Percentiles rank a stretch among this genome's conserved stretches.
These are phyloP conservation scores for Vespertilio murinus DNA, from an alignment of 2,797 vertebrate species.

Conservation along the genomic window DNA sequence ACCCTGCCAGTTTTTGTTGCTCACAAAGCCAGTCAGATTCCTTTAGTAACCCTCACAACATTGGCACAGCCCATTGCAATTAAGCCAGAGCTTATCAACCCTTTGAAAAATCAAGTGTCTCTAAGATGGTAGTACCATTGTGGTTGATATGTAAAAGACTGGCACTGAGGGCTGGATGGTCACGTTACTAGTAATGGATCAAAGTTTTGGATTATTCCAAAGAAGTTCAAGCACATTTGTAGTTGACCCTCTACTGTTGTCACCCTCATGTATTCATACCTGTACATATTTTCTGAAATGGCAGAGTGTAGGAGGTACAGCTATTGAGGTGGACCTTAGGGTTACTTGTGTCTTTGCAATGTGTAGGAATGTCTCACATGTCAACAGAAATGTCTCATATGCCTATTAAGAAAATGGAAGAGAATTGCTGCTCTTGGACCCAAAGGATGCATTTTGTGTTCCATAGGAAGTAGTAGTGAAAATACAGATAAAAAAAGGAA, in stretches of 20 bases:
- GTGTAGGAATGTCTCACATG: neutral
- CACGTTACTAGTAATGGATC: neutral
- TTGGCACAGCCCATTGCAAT: neutral
- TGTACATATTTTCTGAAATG: neutral
- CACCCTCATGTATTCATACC: neutral
- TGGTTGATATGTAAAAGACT: neutral
- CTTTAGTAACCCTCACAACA: neutral
- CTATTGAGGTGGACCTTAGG: neutral
- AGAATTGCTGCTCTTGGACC: neutral
- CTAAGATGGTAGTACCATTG: neutral
- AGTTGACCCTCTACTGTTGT: neutral
- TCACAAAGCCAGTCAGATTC: neutral
- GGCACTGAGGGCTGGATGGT: neutral
- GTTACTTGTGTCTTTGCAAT: neutral
- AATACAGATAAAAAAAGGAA: neutral
- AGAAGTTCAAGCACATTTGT: neutral
- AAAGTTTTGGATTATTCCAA: neutral
- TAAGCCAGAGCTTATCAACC: neutral
- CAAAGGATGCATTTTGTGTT: neutral
- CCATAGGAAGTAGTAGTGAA: neutral
- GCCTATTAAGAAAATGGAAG: neutral
- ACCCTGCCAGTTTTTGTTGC: neutral
- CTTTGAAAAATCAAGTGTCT: neutral
- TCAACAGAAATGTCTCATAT: neutral
- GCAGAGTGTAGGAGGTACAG: neutral